Percentiles rank a stretch among this genome's conserved stretches.
Conservation (phyloP, 2,797 vertebrate species). For the Poecilia velifera region DNA sequence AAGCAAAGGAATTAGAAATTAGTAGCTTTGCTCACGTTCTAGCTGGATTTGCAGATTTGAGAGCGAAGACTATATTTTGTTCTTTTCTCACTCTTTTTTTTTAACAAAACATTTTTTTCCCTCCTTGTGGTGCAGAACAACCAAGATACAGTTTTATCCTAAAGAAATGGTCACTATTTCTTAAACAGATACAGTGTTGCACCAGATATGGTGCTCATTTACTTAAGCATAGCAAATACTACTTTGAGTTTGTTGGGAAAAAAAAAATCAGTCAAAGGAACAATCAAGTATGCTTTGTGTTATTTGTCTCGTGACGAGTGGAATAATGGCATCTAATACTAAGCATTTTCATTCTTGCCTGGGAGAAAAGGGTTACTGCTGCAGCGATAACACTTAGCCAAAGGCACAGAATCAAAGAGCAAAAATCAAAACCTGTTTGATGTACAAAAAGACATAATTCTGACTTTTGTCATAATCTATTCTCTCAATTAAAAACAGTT, state of each 20-base stretch:
- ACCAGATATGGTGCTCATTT: constrained; percentile 37
- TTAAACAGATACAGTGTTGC: constrained; percentile 27
- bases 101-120: constrained; percentile 9
- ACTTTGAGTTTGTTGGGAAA: background rate
- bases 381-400: constrained; percentile 25
- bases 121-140: constrained; percentile 59
- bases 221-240: constrained; percentile 40
- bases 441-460: constrained; percentile 33
- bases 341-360: constrained; percentile 28
- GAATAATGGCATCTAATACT: constrained; percentile 25
- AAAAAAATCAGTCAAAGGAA: background rate
- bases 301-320: constrained; percentile 1
- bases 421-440: constrained; percentile 18
- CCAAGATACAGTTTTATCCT: constrained; percentile 55
- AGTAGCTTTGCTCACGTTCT: constrained; percentile 37
- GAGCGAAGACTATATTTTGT: constrained; percentile 52
- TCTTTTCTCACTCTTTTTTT: constrained; percentile 43
- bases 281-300: constrained; percentile 15
- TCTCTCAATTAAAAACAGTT: background rate
- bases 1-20: background rate
- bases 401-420: constrained; percentile 30
- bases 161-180: constrained; percentile 49
- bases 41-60: constrained; percentile 50
- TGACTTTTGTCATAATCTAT: background rate
- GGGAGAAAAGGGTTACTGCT: constrained; percentile 13